phyloP scores from a whole-genome alignment of 2,797 vertebrate species.

The Mormyrus hasselquistii region DNA sequence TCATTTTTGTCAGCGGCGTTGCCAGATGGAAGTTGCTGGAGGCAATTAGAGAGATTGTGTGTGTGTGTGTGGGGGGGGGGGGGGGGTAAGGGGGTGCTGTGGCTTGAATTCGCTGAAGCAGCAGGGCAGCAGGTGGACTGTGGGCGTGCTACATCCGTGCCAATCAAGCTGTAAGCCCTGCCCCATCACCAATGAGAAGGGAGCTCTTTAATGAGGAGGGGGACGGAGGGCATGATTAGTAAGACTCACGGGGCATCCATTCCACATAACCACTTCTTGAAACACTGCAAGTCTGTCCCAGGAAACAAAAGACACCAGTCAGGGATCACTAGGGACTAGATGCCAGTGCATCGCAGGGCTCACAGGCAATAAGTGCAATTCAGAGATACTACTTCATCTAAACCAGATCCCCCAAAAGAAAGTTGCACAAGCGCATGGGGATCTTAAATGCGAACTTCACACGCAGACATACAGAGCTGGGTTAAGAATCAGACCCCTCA shows the following conservation, averaged over 20 bases:
- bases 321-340: not conserved
- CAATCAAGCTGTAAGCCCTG: not conserved
- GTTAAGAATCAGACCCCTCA: not conserved
- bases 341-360: not conserved
- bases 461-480: not conserved
- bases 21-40: not conserved
- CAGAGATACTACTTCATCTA: not conserved
- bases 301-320: not conserved
- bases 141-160: not conserved
- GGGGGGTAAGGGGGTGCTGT: not conserved
- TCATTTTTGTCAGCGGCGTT: not conserved
- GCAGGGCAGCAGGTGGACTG: not conserved
- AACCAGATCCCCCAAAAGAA: not conserved
- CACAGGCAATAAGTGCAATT: not conserved
- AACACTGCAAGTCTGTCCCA: not conserved
- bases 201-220: not conserved
- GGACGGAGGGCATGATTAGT: not conserved
- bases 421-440: not conserved
- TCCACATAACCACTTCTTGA: not conserved
- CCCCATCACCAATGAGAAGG: not conserved
- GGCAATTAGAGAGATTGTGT: not conserved
- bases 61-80: not conserved
- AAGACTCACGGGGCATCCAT: not conserved
- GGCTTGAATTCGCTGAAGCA: not conserved
- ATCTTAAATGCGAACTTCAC: not conserved